Evolutionary conservation across 2,113 vertebrate genomes (phyloP).

Genomic region (Anguilla rostrata): DNA sequence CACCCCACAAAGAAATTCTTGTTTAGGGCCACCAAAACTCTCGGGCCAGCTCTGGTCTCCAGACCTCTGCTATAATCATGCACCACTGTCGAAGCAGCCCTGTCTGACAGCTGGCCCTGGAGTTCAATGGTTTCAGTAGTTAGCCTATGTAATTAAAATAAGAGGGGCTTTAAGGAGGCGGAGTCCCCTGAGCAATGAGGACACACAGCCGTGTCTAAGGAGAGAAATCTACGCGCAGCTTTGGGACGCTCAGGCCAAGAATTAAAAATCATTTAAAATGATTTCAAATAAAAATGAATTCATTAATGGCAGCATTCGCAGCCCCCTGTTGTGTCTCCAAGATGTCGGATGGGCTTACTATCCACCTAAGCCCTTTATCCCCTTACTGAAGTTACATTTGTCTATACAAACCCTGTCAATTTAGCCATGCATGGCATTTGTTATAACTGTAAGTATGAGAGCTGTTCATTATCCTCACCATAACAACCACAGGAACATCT

Average conservation of each 20-base stretch:
- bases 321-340: not conserved
- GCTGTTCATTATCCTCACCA: not conserved
- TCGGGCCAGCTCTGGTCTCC: not conserved
- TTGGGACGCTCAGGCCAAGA: not conserved
- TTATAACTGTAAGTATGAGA: not conserved
- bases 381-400: not conserved
- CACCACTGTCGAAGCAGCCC: not conserved
- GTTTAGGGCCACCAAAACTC: too few relatives aligned
- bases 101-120: not conserved
- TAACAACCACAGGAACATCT: not conserved
- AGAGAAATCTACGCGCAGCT: not conserved
- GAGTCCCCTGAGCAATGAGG: not conserved
- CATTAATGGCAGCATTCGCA: not conserved
- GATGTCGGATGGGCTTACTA: not conserved
- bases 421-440: not conserved
- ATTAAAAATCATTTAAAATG: not conserved
- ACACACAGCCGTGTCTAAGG: not conserved
- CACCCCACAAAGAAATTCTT: too few relatives aligned
- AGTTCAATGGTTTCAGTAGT: not conserved
- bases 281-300: not conserved
- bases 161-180: not conserved
- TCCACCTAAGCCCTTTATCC: not conserved
- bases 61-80: not conserved
- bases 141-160: constrained; percentile 17
- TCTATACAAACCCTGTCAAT: not conserved